A percentile compares a stretch with the other conserved stretches of the same genome.
Conservation (phyloP, 2,888 invertebrate genomes). For the Thecocarcelia acutangulata region DNA sequence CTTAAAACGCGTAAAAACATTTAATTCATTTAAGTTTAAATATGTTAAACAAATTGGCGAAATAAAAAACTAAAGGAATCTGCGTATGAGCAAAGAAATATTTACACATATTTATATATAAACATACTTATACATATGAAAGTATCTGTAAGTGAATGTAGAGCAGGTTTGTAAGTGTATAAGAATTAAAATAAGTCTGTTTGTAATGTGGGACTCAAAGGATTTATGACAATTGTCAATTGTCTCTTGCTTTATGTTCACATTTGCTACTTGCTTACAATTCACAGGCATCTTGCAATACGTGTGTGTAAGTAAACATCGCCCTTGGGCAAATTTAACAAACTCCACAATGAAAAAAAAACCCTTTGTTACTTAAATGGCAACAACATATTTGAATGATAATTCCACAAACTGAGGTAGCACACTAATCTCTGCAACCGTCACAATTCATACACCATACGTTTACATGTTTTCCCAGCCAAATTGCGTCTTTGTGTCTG, state of each 20-base stretch:
- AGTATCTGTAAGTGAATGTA: not conserved
- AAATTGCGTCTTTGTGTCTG: slow-evolving; percentile 39
- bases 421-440: slow-evolving; percentile 42
- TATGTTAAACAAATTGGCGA: slow-evolving; percentile 2
- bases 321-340: slow-evolving; percentile 62
- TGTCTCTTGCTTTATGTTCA: slow-evolving; percentile 18
- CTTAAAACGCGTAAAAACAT: not conserved
- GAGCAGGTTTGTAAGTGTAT: slow-evolving; percentile 16
- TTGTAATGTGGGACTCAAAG: slow-evolving; percentile 68
- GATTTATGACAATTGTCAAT: slow-evolving; percentile 70
- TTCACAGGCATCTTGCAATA: not conserved
- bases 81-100: not conserved
- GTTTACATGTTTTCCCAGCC: slow-evolving; percentile 42
- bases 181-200: slow-evolving; percentile 50
- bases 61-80: slow-evolving; percentile 40
- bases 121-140: not conserved
- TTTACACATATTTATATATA: too few species aligned
- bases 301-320: slow-evolving; percentile 11
- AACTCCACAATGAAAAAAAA: slow-evolving; percentile 43
- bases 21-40: slow-evolving; percentile 20
- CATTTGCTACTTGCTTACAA: slow-evolving; percentile 28
- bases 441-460: slow-evolving; percentile 37
- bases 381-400: slow-evolving; percentile 41
- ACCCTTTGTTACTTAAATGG: slow-evolving; percentile 40
- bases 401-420: slow-evolving; percentile 11